Evolutionary conservation across 2,113 vertebrate genomes (phyloP), one percentile per base, ranked within the genome.

Genomic region (Bos javanicus): DNA sequence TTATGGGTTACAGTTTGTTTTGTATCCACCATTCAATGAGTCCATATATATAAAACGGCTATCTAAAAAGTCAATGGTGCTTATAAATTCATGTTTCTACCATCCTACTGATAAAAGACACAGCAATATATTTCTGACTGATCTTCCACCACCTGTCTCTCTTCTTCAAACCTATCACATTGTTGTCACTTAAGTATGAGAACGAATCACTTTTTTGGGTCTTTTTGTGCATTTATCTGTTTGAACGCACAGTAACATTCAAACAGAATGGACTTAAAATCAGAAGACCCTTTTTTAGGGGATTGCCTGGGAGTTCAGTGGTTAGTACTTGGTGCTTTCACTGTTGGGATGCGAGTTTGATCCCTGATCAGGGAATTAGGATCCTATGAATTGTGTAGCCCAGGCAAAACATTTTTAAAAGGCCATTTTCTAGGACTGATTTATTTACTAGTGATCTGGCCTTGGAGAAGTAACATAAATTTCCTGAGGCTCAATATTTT

Each of bases 1-100:
- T 85, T 98, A 86, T 93, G 71, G 60, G 93, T 97, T 87, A 96
- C 5, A 96, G 28, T 67, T 5, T 33, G 56, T 97, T 83, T 95
- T 92, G 23, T 95, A 97, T 46, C 71, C 60, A 74, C 5, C 23
- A 23, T 89, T 90, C 88, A 91, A 52, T 88, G 90, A 98, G 67
- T 26, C 36, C 25, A 87, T 46, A 85, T 95, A 48, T 6, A 0
- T 30, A 62, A n/a, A 96, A 84, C 57, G 36, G 93, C 57, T n/a
- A 62, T 30, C 60, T 6, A 0, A 87, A 76, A 93, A 74, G 78
- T 62, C 95, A 97, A 30, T 82, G 26, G 4, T 64, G 7, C 19
- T 94, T 91, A 25, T 46, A 33, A 28, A 84, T 80, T 23, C 33
- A 82, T 74, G 4, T 33, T 74, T 88, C 64, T 48, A 87, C 91